phyloP scores from a whole-genome alignment of 2,888 invertebrate genomes.

The Aphidoletes aphidimyza region DNA sequence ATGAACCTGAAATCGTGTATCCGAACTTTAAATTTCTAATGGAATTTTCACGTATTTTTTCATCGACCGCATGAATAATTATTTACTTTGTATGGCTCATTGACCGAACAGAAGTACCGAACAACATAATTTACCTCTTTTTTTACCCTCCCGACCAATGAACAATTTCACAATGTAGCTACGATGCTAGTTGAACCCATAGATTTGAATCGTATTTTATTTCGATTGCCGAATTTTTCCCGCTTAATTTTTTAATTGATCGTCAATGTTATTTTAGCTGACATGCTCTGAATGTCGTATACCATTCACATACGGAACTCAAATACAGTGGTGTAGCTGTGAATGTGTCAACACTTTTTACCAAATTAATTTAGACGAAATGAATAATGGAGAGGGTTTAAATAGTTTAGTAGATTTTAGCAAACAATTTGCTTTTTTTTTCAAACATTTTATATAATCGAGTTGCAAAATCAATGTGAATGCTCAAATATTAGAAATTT shows the following conservation, averaged over 20 bases:
- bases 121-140: neutral
- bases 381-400: neutral
- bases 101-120: neutral
- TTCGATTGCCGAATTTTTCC: neutral
- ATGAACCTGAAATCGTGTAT: neutral
- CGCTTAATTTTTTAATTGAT: slow-evolving; percentile 34
- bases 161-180: neutral
- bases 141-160: too few relatives aligned
- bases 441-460: neutral
- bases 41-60: slow-evolving; percentile 45
- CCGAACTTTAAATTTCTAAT: neutral
- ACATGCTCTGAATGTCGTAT: neutral
- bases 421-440: neutral
- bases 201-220: neutral
- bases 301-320: neutral
- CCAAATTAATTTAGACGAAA: neutral
- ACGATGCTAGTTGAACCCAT: too few relatives aligned
- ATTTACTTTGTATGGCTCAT: slow-evolving; percentile 23
- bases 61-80: slow-evolving; percentile 15
- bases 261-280: neutral
- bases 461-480: neutral
- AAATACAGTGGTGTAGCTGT: neutral
- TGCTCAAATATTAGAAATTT: neutral
- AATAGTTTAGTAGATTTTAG: neutral
- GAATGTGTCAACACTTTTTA: neutral